These are phyloP conservation scores for Tiliacea citrago DNA, from an alignment of 2,888 invertebrate genomes.

Conservation along the genomic window DNA sequence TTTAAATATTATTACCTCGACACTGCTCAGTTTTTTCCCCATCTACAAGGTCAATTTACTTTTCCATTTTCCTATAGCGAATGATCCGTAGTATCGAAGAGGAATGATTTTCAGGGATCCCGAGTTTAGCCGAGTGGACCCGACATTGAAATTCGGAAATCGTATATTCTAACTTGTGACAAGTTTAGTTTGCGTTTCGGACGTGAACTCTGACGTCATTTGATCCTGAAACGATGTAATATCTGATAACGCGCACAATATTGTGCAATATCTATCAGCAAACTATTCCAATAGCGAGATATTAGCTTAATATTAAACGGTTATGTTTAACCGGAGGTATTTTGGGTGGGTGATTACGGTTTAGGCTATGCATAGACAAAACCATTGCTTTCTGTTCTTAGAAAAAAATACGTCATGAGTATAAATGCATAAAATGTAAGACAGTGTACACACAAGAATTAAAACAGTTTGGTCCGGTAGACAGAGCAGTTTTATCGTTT, in stretches of 20 bases:
- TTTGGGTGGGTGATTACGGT: slow-evolving; percentile 21
- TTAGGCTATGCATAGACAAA: slow-evolving; percentile 6
- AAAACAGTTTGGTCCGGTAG: not conserved
- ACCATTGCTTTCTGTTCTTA: slow-evolving; percentile 6
- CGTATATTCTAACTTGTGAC: slow-evolving; percentile 55
- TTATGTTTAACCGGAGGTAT: slow-evolving; percentile 42
- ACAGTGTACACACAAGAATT: not conserved
- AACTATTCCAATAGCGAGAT: slow-evolving; percentile 53
- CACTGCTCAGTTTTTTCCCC: not conserved
- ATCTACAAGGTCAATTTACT: slow-evolving; percentile 12
- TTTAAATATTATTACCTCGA: slow-evolving; percentile 48
- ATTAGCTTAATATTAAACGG: slow-evolving; percentile 35
- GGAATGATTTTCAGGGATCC: slow-evolving; percentile 27
- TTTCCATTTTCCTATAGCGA: slow-evolving; percentile 23
- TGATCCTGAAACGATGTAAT: slow-evolving; percentile 42
- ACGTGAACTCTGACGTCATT: slow-evolving; percentile 36
- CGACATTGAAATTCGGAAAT: slow-evolving; percentile 45
- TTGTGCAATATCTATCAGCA: slow-evolving; percentile 46
- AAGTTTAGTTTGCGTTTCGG: slow-evolving; percentile 42
- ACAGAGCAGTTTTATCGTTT: too few relatives aligned
- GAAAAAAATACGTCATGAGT: not conserved
- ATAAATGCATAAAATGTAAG: not conserved
- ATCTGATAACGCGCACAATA: slow-evolving; percentile 40
- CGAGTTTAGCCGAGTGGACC: slow-evolving; percentile 13
- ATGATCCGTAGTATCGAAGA: slow-evolving; percentile 19